A percentile compares a stretch with the other conserved stretches of the same genome.
phyloP scores from a whole-genome alignment of 2,888 invertebrate genomes.

The Formica aserva region DNA sequence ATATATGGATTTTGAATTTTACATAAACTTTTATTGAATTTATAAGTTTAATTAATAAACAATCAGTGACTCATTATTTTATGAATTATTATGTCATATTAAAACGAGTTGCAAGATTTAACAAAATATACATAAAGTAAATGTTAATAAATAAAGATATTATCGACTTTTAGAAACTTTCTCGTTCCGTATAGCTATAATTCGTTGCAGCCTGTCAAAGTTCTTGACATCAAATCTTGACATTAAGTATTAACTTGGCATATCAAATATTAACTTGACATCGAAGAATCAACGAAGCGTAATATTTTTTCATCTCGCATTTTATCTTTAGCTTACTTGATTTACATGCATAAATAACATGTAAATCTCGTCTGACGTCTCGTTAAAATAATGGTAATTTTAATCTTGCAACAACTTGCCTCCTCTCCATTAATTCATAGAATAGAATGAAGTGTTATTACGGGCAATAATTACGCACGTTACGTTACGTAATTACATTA shows the following conservation, averaged over 20 bases:
- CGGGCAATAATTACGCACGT: slow-evolving; percentile 35
- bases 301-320: not conserved
- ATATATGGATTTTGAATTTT: not conserved
- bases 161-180: not conserved
- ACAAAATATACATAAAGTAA: not conserved
- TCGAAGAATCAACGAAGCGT: not conserved
- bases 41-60: not conserved
- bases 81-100: not conserved
- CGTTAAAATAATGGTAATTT: slow-evolving; percentile 69
- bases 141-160: not conserved
- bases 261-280: slow-evolving; percentile 7
- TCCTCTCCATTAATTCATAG: slow-evolving; percentile 55
- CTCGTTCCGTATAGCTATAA: not conserved
- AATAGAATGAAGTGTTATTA: slow-evolving; percentile 74
- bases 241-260: not conserved
- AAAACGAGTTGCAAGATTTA: not conserved
- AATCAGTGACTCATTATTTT: not conserved
- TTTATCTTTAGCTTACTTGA: slow-evolving; percentile 12
- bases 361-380: slow-evolving; percentile 50
- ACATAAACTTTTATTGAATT: not conserved
- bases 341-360: slow-evolving; percentile 59
- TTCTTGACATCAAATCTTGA: not conserved
- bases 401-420: slow-evolving; percentile 57
- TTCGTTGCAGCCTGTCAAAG: not conserved
- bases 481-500: slow-evolving; percentile 62